These are phyloP conservation scores for Tigriopus japonicus DNA, from an alignment of 1,140 invertebrate genomes.

Conservation along the genomic window DNA sequence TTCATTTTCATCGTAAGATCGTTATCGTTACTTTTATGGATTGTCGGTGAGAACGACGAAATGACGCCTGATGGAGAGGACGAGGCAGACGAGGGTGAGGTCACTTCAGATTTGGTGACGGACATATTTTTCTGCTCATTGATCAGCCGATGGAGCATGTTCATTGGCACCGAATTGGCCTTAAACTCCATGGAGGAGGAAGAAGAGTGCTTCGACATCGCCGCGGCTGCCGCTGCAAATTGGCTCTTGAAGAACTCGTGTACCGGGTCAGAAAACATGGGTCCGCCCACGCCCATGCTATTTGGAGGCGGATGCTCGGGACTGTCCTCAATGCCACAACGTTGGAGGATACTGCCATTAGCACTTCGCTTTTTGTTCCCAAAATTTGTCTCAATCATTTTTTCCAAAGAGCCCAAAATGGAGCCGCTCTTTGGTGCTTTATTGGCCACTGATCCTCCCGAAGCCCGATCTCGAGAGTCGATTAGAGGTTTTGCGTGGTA, in stretches of 20 bases:
- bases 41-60: background rate
- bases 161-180: too few relatives aligned
- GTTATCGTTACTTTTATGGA: too few relatives aligned
- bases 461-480: too few relatives aligned
- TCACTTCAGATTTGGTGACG: background rate
- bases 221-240: too few relatives aligned
- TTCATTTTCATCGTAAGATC: too few relatives aligned
- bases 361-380: too few relatives aligned
- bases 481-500: background rate
- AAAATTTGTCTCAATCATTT: conserved; percentile 7
- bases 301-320: conserved; percentile 59
- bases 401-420: conserved; percentile 9
- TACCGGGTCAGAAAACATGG: too few relatives aligned
- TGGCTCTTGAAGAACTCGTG: too few relatives aligned
- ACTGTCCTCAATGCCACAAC: conserved; percentile 73
- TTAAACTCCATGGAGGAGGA: too few relatives aligned
- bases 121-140: too few relatives aligned
- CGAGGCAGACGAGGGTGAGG: background rate
- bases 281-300: conserved; percentile 35
- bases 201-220: too few relatives aligned
- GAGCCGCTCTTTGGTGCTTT: background rate
- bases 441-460: background rate
- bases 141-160: too few relatives aligned
- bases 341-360: conserved; percentile 48
- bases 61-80: background rate